A percentile compares a stretch with the other conserved stretches of the same genome.
Conservation (phyloP, 2,888 invertebrate genomes). For the Clostera curtula region DNA sequence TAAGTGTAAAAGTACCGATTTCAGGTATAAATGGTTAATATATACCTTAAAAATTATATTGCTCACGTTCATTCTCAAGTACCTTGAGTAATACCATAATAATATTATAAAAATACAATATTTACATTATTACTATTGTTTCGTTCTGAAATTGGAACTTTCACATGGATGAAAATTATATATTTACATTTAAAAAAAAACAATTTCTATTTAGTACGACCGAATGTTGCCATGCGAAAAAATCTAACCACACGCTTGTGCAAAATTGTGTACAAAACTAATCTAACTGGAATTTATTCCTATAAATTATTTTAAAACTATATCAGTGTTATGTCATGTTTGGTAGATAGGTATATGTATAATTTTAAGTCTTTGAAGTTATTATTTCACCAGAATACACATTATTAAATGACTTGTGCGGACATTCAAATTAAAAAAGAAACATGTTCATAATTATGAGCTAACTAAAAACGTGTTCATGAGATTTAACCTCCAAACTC, state of each 20-base stretch:
- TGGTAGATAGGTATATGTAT: constrained; percentile 16
- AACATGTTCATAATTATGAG: too few species aligned
- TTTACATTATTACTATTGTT: constrained; percentile 41
- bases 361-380: too few species aligned
- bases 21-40: constrained; percentile 26
- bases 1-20: constrained; percentile 36
- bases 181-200: constrained; percentile 24
- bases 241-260: constrained; percentile 3
- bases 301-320: constrained; percentile 28
- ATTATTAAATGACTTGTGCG: too few species aligned
- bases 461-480: too few species aligned
- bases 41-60: constrained; percentile 28
- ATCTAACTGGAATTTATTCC: constrained; percentile 22
- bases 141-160: constrained; percentile 25
- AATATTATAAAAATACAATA: constrained; percentile 47
- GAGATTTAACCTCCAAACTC: too few species aligned
- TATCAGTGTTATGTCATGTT: constrained; percentile 28
- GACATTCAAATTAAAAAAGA: too few species aligned
- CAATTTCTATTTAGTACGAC: constrained; percentile 13
- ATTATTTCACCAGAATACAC: too few species aligned
- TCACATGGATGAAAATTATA: constrained; percentile 14
- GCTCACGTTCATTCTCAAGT: constrained; percentile 38
- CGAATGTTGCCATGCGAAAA: constrained; percentile 14
- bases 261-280: constrained; percentile 16
- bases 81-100: constrained; percentile 39